phyloP scores from a whole-genome alignment of 2,113 vertebrate genomes.

The Pogona vitticeps region DNA sequence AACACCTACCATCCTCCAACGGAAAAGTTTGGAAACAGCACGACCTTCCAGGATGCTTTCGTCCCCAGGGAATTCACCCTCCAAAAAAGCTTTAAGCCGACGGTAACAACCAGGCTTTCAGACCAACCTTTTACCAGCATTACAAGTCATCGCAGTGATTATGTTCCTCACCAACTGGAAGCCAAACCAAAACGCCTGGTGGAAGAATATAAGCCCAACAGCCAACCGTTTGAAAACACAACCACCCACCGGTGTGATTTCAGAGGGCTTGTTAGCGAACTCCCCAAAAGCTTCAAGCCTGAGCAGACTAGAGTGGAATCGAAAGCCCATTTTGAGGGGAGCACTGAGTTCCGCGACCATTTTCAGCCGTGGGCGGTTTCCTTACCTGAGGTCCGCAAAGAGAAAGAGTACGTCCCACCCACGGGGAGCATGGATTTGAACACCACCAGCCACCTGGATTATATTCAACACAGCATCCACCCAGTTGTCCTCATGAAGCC shows the following conservation, averaged over 20 bases:
- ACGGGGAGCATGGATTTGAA: conserved; percentile 75
- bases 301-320: conserved; percentile 43
- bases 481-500: conserved; percentile 74
- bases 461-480: conserved; percentile 65
- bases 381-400: conserved; percentile 55
- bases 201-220: conserved; percentile 75
- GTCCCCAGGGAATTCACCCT: conserved; percentile 64
- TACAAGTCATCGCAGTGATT: conserved; percentile 78
- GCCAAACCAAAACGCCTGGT: conserved; percentile 55
- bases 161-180: conserved; percentile 68
- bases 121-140: conserved; percentile 69
- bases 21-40: conserved; percentile 81
- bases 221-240: conserved; percentile 77
- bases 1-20: conserved; percentile 72
- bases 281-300: conserved; percentile 80
- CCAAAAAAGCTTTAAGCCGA: conserved; percentile 77
- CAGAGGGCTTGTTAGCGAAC: conserved; percentile 74
- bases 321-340: conserved; percentile 69
- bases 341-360: conserved; percentile 81
- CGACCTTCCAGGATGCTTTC: conserved; percentile 85
- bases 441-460: conserved; percentile 76
- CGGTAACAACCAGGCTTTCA: conserved; percentile 40
- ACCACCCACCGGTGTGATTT: conserved; percentile 83
- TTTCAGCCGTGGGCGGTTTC: conserved; percentile 79
- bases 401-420: conserved; percentile 70